Evolutionary conservation across 2,888 invertebrate species (phyloP).

Genomic region (Drosophila stalkeri): DNA sequence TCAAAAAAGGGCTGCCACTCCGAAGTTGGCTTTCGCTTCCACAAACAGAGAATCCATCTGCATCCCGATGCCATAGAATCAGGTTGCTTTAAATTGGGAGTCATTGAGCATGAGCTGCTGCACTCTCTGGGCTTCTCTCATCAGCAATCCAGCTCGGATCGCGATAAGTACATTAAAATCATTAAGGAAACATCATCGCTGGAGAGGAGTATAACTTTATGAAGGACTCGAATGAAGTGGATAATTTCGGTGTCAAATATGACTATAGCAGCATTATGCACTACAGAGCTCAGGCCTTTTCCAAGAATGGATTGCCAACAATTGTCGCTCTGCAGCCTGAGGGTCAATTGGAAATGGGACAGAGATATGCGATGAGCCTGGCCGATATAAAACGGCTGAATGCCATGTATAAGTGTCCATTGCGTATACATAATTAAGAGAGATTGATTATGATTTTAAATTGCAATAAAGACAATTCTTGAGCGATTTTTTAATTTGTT

Average conservation of each 20-base stretch:
- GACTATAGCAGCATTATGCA: slow-evolving; percentile 90
- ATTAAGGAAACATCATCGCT: slow-evolving; percentile 84
- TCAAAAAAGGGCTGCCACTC: slow-evolving; percentile 90
- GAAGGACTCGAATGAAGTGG: slow-evolving; percentile 87
- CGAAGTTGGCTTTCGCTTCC: no score
- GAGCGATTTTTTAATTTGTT: no score
- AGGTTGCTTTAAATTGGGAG: slow-evolving; percentile 84
- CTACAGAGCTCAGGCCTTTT: slow-evolving; percentile 90
- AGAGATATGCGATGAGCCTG: slow-evolving; percentile 50
- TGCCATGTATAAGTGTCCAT: slow-evolving; percentile 67
- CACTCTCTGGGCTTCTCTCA: slow-evolving; percentile 92
- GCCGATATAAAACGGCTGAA: slow-evolving; percentile 66
- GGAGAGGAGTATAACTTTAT: slow-evolving; percentile 89
- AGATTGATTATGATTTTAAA: no score
- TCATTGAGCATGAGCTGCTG: slow-evolving; percentile 91
- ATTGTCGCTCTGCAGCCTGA: slow-evolving; percentile 86
- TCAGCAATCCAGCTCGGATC: slow-evolving; percentile 90
- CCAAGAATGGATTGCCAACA: slow-evolving; percentile 89
- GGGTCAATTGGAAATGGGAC: slow-evolving; percentile 58
- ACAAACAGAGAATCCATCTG: slow-evolving; percentile 84
- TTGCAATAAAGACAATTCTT: no score
- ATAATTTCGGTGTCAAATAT: slow-evolving; percentile 85
- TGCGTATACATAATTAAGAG: not conserved
- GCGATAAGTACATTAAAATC: slow-evolving; percentile 89
- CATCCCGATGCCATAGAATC: slow-evolving; percentile 48